These are phyloP conservation scores for Mnemiopsis leidyi DNA, from an alignment of 37 sponge, comb jelly and placozoan species.

Conservation along the genomic window DNA sequence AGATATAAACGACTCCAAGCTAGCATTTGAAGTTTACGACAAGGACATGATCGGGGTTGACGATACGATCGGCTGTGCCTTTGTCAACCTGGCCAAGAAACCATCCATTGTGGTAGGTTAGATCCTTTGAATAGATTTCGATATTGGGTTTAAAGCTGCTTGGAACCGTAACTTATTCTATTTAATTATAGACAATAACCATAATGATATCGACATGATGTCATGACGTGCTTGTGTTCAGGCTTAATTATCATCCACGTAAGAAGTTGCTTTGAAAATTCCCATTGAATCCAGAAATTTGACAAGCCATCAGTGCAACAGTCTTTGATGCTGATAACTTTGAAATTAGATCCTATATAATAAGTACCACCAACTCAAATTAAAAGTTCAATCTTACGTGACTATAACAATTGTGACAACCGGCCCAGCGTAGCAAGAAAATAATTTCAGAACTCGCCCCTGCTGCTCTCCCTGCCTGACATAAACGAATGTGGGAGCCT, in stretches of 20 bases:
- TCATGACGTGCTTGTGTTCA: no score
- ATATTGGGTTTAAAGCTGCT: not conserved
- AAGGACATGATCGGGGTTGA: not conserved
- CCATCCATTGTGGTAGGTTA: not conserved
- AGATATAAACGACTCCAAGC: not conserved
- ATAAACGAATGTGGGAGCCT: slow-evolving; percentile 15
- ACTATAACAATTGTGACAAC: no score
- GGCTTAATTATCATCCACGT: no score
- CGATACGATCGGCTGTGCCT: not conserved
- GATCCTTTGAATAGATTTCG: not conserved
- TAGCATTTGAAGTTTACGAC: slow-evolving; percentile 22
- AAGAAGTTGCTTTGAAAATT: no score
- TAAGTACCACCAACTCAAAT: no score
- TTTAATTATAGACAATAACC: not conserved
- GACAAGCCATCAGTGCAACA: no score
- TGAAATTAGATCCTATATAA: no score
- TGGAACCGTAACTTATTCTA: not conserved
- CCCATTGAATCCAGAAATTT: no score
- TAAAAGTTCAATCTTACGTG: no score
- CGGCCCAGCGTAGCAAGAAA: no score
- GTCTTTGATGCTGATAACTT: no score
- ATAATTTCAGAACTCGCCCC: slow-evolving; percentile 3
- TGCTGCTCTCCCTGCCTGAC: slow-evolving; percentile 20
- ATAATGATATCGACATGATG: no score
- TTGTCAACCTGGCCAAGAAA: not conserved